These are phyloP conservation scores for Epirrhoe alternata DNA, from an alignment of 2,888 invertebrate genomes.

Conservation along the genomic window DNA sequence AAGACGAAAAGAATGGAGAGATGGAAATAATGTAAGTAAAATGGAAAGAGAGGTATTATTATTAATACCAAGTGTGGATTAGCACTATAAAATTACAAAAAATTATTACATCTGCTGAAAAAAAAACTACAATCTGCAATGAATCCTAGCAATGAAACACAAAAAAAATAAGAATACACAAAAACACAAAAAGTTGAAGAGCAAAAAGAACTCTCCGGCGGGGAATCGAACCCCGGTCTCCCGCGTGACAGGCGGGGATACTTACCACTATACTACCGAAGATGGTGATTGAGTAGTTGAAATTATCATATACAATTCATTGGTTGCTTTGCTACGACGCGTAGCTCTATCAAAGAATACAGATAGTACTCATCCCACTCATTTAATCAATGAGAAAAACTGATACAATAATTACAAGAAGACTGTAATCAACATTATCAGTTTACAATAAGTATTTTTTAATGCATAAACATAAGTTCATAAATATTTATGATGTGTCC, in stretches of 20 bases:
- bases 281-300: constrained; percentile 42
- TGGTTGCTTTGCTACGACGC: constrained; percentile 1
- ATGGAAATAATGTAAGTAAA: too few relatives aligned
- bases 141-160: too few relatives aligned
- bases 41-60: too few relatives aligned
- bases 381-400: not conserved
- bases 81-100: too few relatives aligned
- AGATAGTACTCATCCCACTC: too few relatives aligned
- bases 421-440: not conserved
- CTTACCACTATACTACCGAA: constrained; percentile 86
- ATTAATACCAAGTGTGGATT: too few relatives aligned
- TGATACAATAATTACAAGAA: not conserved
- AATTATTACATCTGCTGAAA: too few relatives aligned
- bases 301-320: constrained; percentile 11
- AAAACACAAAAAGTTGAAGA: not conserved
- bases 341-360: not conserved
- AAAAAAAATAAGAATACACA: not conserved
- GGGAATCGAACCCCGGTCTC: constrained; percentile 86
- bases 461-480: too few relatives aligned
- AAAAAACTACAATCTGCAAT: too few relatives aligned
- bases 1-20: too few relatives aligned
- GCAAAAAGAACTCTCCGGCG: constrained; percentile 73
- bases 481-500: not conserved
- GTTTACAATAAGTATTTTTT: not conserved
- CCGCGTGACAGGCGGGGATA: constrained; percentile 86